phyloP scores from a whole-genome alignment of 2,888 invertebrate species.

The Eumerus sabulonum region DNA sequence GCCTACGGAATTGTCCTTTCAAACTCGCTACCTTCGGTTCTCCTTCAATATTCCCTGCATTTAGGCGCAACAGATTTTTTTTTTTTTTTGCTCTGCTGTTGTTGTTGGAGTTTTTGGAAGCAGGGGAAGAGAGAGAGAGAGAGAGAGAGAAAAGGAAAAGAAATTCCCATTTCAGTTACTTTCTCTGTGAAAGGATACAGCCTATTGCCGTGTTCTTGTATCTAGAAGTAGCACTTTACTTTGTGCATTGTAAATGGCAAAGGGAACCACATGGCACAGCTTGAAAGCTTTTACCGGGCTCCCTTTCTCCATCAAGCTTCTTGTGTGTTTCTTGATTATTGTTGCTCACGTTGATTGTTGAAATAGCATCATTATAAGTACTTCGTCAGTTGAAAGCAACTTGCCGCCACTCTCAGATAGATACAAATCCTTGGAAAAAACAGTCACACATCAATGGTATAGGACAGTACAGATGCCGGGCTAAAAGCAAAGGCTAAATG shows the following conservation, averaged over 20 bases:
- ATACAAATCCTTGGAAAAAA: slow-evolving; percentile 25
- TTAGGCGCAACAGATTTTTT: slow-evolving; percentile 64
- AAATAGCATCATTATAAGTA: slow-evolving; percentile 67
- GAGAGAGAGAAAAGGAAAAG: slow-evolving; percentile 13
- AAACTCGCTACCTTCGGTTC: slow-evolving; percentile 22
- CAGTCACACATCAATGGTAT: too few relatives aligned
- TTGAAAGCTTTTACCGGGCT: slow-evolving; percentile 65
- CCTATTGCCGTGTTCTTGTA: slow-evolving; percentile 32
- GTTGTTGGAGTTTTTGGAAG: slow-evolving; percentile 40
- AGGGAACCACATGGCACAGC: slow-evolving; percentile 57
- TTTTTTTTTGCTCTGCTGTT: too few relatives aligned
- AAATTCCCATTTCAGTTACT: slow-evolving; percentile 45
- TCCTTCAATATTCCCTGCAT: neutral
- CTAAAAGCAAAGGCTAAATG: slow-evolving; percentile 14
- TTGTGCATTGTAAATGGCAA: slow-evolving; percentile 46
- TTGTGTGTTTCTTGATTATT: slow-evolving; percentile 44
- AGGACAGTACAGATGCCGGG: too few relatives aligned
- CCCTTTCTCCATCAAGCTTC: slow-evolving; percentile 55
- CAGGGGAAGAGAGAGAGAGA: slow-evolving; percentile 19
- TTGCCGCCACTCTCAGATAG: slow-evolving; percentile 54
- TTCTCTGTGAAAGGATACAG: slow-evolving; percentile 43
- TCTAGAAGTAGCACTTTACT: slow-evolving; percentile 52
- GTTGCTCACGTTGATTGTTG: slow-evolving; percentile 62
- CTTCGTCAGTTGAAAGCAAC: slow-evolving; percentile 67
- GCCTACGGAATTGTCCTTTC: slow-evolving; percentile 55